Percentiles rank a stretch among this genome's conserved stretches.
Evolutionary conservation across 2,113 vertebrate species (phyloP).

Genomic region (Odontesthes bonariensis): DNA sequence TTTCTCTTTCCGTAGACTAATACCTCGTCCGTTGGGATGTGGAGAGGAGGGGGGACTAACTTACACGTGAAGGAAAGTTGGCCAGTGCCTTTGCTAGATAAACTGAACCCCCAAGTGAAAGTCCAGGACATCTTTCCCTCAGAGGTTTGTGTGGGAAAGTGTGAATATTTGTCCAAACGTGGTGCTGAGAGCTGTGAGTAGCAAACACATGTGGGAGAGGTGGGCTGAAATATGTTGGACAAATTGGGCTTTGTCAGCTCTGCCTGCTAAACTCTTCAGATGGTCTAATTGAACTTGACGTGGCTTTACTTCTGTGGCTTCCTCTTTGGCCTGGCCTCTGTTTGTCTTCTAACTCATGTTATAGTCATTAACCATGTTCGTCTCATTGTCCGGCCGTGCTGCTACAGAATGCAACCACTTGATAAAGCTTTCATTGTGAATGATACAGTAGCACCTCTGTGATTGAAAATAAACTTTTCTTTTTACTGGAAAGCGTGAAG

Average conservation of each 20-base stretch:
- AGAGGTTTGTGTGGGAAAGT: slow-evolving; percentile 56
- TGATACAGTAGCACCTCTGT: slow-evolving; percentile 53
- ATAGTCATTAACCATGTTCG: slow-evolving; percentile 66
- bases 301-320: slow-evolving; percentile 71
- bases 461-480: slow-evolving; percentile 44
- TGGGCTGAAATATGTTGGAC: slow-evolving; percentile 72
- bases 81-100: slow-evolving; percentile 62
- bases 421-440: slow-evolving; percentile 55
- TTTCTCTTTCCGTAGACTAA: slow-evolving; percentile 32
- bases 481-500: slow-evolving; percentile 49
- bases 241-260: slow-evolving; percentile 75
- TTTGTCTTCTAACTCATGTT: slow-evolving; percentile 76
- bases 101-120: slow-evolving; percentile 55
- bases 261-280: slow-evolving; percentile 61
- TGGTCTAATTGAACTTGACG: slow-evolving; percentile 78
- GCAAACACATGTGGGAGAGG: slow-evolving; percentile 75
- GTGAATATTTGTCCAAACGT: slow-evolving; percentile 68
- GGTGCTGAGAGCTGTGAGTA: slow-evolving; percentile 61
- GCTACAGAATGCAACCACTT: slow-evolving; percentile 42
- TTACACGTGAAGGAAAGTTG: slow-evolving; percentile 53
- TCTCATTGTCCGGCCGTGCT: slow-evolving; percentile 63
- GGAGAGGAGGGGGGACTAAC: slow-evolving; percentile 47
- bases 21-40: slow-evolving; percentile 46
- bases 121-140: slow-evolving; percentile 60
- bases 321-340: slow-evolving; percentile 64